Base-by-base conservation (phyloP, 2,888 invertebrate species). In the Ophioninae sp. region DNA sequence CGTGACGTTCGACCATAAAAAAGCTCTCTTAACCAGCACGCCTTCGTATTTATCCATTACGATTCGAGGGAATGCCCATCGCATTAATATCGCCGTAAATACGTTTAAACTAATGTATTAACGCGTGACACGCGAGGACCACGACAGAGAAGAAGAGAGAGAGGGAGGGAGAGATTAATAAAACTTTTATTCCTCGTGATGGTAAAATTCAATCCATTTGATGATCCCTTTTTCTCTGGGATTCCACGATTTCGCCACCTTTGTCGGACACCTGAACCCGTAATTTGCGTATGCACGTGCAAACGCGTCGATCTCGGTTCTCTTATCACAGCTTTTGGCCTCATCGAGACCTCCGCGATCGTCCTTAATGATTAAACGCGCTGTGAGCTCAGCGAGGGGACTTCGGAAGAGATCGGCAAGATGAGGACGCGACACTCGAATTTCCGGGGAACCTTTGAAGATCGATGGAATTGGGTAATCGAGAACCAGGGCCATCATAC, bases 291-390 rank as follows among this genome's bases (percentile, higher is more conserved):
- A 37, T 30, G 44, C 56, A 56, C 44, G 37, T 0, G 37, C 20
- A 10, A 30, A 13, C 7, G 8, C n/a, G 6, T 74, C 13, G 37
- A 74, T 74, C 56, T 7, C 10, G 61, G 44, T 3, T 50, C 64
- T 21, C 77, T 83, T 82, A 80, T 84, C 84, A 67, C 77, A 78
- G 59, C 64, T 67, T 72, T 83, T 68, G 57, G 76, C 82, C 76
- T 64, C 78, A 78, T 69, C 65, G 82, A 79, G 70, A 57, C 72
- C 50, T n/a, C 50, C 79, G 79, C 79, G 86, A 79, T 78, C 79
- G 78, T 50, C 72, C 37, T 79, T 67, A 57, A 83, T 83, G 85
- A 84, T 84, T 84, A 84, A 84, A 83, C 78, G 84, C 78, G 78
- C 77, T 74, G 20, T 10, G 83, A 65, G 75, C 69, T 74, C 20